Percentiles rank a stretch among this genome's conserved stretches.
phyloP scores from a whole-genome alignment of 2,797 vertebrate genomes.

The Microctenopoma stevenorrisi region DNA sequence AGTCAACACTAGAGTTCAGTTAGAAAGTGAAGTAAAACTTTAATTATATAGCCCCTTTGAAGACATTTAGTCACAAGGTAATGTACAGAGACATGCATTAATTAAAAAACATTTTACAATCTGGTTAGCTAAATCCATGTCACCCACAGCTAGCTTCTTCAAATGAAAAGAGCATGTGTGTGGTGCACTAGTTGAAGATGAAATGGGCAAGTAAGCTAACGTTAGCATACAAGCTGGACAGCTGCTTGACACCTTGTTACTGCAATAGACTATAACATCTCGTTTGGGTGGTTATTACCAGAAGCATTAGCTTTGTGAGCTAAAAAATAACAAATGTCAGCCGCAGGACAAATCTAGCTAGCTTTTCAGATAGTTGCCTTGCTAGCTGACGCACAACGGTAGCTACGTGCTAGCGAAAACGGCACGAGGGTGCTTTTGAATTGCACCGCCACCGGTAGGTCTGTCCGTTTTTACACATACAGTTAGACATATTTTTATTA shows the following conservation, averaged over 20 bases:
- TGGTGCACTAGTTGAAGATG: not conserved
- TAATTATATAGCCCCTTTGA: no score
- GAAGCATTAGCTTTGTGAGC: not conserved
- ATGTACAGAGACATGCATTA: no score
- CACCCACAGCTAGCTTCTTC: no score
- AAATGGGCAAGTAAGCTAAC: not conserved
- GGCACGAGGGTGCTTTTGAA: constrained; percentile 51
- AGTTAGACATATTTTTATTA: not conserved
- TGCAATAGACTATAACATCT: fast-evolving
- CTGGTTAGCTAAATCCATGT: not conserved
- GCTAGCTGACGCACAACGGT: not conserved
- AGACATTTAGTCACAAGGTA: no score
- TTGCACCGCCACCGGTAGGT: fast-evolving
- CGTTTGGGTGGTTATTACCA: not conserved
- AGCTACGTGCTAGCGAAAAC: not conserved
- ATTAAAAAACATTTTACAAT: no score
- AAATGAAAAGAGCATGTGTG: not conserved
- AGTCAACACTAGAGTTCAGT: not conserved
- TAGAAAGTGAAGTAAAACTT: no score
- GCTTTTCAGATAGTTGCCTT: not conserved
- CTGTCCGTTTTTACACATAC: fast-evolving
- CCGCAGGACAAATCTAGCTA: not conserved
- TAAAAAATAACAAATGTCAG: not conserved
- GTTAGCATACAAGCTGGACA: not conserved
- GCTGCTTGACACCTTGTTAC: not conserved